Percentiles rank a stretch among this genome's conserved stretches.
These are phyloP conservation scores for Platorchestia sp. DNA, from an alignment of 1,140 invertebrate species.

Conservation along the genomic window DNA sequence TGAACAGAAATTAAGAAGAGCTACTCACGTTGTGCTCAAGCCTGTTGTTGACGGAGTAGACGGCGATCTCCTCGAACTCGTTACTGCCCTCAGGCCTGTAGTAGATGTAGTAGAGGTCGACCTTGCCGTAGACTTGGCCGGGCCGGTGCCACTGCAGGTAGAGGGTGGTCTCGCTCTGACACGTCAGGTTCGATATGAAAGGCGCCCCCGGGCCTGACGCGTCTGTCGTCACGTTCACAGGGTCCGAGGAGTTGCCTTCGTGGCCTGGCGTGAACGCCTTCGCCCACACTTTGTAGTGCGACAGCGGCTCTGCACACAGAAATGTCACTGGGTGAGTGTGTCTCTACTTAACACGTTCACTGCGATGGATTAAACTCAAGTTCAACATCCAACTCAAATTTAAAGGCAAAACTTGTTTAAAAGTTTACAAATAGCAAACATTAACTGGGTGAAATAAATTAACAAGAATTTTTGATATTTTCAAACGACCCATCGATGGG, in stretches of 20 bases:
- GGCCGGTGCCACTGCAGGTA: constrained; percentile 80
- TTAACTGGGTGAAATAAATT: too few species aligned
- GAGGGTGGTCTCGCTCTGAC: constrained; percentile 81
- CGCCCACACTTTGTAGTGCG: constrained; percentile 88
- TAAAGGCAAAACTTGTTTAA: too few species aligned
- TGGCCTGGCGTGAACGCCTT: constrained; percentile 82
- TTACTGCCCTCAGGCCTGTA: constrained; percentile 62
- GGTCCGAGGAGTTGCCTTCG: constrained; percentile 81
- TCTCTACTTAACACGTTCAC: too few species aligned
- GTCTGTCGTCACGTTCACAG: constrained; percentile 83
- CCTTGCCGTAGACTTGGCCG: constrained; percentile 72
- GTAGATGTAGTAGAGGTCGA: constrained; percentile 67
- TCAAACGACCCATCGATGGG: too few species aligned
- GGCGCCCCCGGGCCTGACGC: constrained; percentile 85
- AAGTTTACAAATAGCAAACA: too few species aligned
- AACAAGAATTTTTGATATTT: too few species aligned
- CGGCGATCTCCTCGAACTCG: constrained; percentile 64
- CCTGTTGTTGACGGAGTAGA: constrained; percentile 65
- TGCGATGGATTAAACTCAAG: too few species aligned
- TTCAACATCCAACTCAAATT: too few species aligned
- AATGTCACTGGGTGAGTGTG: neutral
- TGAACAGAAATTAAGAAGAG: neutral
- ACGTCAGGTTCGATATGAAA: constrained; percentile 84
- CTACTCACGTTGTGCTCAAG: constrained; percentile 62
- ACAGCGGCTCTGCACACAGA: constrained; percentile 80